A percentile compares a stretch with the other conserved stretches of the same genome.
phyloP scores from a whole-genome alignment of 2,797 vertebrate species.

The Sphaeramia orbicularis region DNA sequence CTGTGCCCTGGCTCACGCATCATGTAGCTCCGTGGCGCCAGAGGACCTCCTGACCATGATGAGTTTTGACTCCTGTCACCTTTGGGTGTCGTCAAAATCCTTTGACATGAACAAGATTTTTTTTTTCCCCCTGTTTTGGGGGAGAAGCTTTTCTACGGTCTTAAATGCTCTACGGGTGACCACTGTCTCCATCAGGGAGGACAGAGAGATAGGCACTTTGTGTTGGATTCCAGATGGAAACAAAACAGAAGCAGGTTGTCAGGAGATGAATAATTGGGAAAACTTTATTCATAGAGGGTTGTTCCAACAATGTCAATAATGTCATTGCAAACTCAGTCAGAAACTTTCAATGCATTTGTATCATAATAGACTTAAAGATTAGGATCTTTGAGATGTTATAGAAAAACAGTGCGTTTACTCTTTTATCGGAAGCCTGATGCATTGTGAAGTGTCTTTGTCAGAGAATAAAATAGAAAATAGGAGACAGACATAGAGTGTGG shows the following conservation, averaged over 20 bases:
- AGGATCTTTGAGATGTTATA: conserved; percentile 28
- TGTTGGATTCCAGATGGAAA: conserved; percentile 22
- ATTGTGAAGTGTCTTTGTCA: conserved; percentile 36
- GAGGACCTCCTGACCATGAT: conserved; percentile 88
- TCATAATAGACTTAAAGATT: conserved; percentile 29
- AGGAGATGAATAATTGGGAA: conserved; percentile 6
- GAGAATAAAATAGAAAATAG: conserved; percentile 40
- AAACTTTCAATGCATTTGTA: conserved; percentile 7
- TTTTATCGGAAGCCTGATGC: conserved; percentile 7
- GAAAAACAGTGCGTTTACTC: conserved; percentile 1
- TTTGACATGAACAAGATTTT: conserved; percentile 61
- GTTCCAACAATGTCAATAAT: conserved; percentile 4
- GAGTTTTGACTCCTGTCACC: conserved; percentile 93
- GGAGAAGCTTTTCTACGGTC: conserved; percentile 71
- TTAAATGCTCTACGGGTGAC: conserved; percentile 71
- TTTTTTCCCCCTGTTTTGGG: conserved; percentile 8
- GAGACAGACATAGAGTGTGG: conserved; percentile 39
- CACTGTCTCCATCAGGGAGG: conserved; percentile 28
- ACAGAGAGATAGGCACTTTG: conserved; percentile 7
- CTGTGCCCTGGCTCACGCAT: conserved; percentile 88
- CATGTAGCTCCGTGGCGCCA: conserved; percentile 85
- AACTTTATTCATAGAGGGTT: conserved; percentile 1
- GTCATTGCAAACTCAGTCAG: conserved; percentile 16
- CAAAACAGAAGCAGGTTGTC: conserved; percentile 16
- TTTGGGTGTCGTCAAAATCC: conserved; percentile 86